Evolutionary conservation across 2,113 vertebrate species (phyloP).

Genomic region (Fregetta grallaria): DNA sequence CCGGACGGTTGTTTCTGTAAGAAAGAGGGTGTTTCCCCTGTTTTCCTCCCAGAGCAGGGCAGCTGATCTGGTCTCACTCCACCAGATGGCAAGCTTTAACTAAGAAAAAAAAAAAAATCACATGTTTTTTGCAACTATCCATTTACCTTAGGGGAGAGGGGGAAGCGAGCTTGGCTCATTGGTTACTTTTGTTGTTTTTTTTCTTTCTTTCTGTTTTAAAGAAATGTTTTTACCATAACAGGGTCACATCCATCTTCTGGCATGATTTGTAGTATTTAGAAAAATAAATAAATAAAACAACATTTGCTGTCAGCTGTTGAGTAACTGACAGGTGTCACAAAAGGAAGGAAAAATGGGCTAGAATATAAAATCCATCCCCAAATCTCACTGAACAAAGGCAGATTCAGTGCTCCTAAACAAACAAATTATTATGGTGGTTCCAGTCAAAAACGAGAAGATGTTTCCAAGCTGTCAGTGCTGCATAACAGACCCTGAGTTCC

Average conservation of each 20-base stretch:
- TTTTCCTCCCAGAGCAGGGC: not conserved
- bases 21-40: not conserved
- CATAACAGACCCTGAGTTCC: not conserved
- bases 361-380: not conserved
- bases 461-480: not conserved
- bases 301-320: not conserved
- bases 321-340: slow-evolving; percentile 22
- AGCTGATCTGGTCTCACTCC: not conserved
- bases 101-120: not conserved
- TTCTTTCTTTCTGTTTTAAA: not conserved
- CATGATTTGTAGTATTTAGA: not conserved
- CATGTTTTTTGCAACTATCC: not conserved
- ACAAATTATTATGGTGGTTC: not conserved
- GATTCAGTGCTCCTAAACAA: not conserved
- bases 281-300: slow-evolving; percentile 12
- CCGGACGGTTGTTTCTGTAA: not conserved
- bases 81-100: slow-evolving; percentile 73
- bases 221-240: not conserved
- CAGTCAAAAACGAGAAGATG: not conserved
- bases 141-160: not conserved
- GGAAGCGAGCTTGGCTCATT: not conserved
- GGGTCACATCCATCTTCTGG: slow-evolving; percentile 14
- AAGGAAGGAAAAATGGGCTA: not conserved
- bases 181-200: not conserved
- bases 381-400: not conserved